A percentile compares a stretch with the other conserved stretches of the same genome.
Evolutionary conservation across 1,140 invertebrate species (phyloP).

Genomic region (Nomia melanderi): DNA sequence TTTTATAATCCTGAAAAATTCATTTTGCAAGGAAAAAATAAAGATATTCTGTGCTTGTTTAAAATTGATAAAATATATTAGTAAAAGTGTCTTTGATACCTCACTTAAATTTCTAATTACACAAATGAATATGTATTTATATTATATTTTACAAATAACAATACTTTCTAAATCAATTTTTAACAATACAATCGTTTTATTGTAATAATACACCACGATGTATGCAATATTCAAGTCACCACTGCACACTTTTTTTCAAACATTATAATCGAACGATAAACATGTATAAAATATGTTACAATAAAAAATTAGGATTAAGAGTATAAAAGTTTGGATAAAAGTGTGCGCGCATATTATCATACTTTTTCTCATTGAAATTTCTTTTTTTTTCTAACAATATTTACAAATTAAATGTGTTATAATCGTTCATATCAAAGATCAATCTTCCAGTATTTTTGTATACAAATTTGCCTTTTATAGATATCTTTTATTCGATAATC

Average conservation of each 20-base stretch:
- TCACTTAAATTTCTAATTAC: slow-evolving; percentile 23
- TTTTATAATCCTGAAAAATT: slow-evolving; percentile 58
- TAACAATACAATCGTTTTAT: slow-evolving; percentile 43
- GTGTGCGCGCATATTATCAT: slow-evolving; percentile 16
- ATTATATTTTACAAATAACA: slow-evolving; percentile 56
- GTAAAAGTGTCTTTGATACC: slow-evolving; percentile 14
- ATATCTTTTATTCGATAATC: slow-evolving; percentile 40
- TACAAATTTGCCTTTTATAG: slow-evolving; percentile 44
- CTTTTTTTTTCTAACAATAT: slow-evolving; percentile 59
- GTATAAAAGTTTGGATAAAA: slow-evolving; percentile 47
- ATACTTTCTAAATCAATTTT: slow-evolving; percentile 34
- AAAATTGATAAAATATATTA: slow-evolving; percentile 48
- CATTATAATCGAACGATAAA: not conserved
- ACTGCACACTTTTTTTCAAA: slow-evolving; percentile 49
- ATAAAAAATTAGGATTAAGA: slow-evolving; percentile 25
- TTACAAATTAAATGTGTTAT: slow-evolving; percentile 50
- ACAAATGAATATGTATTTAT: slow-evolving; percentile 18
- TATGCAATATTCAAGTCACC: slow-evolving; percentile 38
- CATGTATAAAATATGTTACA: slow-evolving; percentile 46
- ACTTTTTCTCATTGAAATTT: slow-evolving; percentile 38
- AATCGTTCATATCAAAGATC: slow-evolving; percentile 50
- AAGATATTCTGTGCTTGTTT: slow-evolving; percentile 64
- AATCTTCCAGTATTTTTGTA: slow-evolving; percentile 46
- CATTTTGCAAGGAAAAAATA: slow-evolving; percentile 65
- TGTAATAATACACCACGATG: slow-evolving; percentile 33